Evolutionary conservation across 2,888 invertebrate species (phyloP).

Genomic region (Teleogryllus oceanicus): DNA sequence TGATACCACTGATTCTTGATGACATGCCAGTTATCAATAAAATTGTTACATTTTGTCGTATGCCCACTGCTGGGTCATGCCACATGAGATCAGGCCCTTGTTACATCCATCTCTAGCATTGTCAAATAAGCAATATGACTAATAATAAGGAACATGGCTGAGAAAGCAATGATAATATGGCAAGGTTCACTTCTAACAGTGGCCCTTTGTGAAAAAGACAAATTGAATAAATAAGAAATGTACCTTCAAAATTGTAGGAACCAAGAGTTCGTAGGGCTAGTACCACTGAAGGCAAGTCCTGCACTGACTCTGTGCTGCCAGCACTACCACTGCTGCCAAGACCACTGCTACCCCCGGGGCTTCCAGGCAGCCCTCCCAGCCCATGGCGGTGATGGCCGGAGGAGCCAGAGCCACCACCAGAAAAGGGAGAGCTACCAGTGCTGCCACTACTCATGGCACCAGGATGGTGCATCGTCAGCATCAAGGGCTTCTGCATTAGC

Average conservation of each 20-base stretch:
- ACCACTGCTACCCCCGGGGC: neutral
- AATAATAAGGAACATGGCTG: too few species aligned
- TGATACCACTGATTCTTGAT: too few species aligned
- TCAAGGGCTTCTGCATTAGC: constrained; percentile 76
- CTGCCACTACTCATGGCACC: neutral
- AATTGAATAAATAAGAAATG: too few species aligned
- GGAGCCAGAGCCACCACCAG: neutral
- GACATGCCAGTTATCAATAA: too few species aligned
- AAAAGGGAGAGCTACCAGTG: neutral
- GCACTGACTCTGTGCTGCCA: constrained; percentile 50
- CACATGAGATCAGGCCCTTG: too few species aligned
- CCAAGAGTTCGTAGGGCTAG: constrained; percentile 90
- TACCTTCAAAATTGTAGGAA: constrained; percentile 77
- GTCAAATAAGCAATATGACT: too few species aligned
- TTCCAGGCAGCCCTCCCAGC: neutral
- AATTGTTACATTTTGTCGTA: too few species aligned
- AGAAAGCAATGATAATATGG: too few species aligned
- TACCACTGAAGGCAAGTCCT: constrained; percentile 80
- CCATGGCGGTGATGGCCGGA: neutral
- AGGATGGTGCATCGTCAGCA: neutral
- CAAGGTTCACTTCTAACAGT: too few species aligned
- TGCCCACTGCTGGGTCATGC: too few species aligned
- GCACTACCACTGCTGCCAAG: neutral
- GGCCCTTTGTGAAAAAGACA: too few species aligned
- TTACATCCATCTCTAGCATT: too few species aligned